These are phyloP conservation scores for Pseudopodoces humilis DNA, from an alignment of 2,113 vertebrate genomes.

Conservation along the genomic window DNA sequence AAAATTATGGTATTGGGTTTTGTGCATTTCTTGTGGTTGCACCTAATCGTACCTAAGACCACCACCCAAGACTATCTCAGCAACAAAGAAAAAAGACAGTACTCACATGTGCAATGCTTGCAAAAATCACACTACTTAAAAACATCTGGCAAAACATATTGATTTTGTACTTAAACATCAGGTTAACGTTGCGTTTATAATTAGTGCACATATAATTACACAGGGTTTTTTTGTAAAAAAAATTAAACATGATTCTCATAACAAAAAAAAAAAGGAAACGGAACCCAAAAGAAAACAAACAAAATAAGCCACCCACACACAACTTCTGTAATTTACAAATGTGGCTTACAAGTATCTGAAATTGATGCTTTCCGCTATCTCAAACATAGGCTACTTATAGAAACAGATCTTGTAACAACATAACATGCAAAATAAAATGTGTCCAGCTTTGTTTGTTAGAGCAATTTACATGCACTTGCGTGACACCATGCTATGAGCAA, in stretches of 20 bases:
- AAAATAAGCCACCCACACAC: background rate
- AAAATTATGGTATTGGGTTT: background rate
- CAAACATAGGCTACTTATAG: background rate
- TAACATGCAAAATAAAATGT: background rate
- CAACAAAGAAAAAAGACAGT: background rate
- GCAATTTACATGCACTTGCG: background rate
- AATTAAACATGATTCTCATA: fast-evolving
- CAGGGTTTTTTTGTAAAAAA: background rate
- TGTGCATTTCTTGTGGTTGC: background rate
- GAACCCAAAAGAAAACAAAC: background rate
- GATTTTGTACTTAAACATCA: background rate
- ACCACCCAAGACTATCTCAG: background rate
- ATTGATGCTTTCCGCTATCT: background rate
- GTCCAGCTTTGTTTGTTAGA: constrained; percentile 10
- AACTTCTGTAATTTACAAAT: background rate
- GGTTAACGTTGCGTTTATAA: constrained; percentile 1
- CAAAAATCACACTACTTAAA: background rate
- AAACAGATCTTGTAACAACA: background rate
- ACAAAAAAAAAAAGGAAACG: background rate
- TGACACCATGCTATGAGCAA: background rate
- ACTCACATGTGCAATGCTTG: background rate
- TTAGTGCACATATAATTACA: background rate
- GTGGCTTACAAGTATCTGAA: background rate
- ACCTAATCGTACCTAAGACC: background rate
- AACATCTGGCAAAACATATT: background rate